phyloP scores from a whole-genome alignment of 1,140 invertebrate genomes.

The Listronotus oregonensis region DNA sequence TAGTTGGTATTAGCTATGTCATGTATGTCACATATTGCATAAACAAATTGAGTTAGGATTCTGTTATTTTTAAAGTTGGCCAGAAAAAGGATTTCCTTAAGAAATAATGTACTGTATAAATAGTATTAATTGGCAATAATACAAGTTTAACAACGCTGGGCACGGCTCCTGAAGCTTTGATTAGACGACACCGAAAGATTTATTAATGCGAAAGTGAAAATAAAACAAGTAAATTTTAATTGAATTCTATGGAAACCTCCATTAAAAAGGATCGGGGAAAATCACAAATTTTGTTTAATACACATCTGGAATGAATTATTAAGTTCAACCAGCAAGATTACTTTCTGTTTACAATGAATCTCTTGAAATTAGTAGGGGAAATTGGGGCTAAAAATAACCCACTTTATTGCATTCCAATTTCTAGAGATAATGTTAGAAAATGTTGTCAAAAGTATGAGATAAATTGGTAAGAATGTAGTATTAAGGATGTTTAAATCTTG shows the following conservation, averaged over 20 bases:
- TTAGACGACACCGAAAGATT: conserved; percentile 26
- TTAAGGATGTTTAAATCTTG: too few relatives aligned
- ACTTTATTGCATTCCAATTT: conserved; percentile 23
- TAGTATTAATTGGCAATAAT: conserved; percentile 22
- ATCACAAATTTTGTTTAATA: conserved; percentile 30
- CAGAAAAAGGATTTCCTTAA: too few relatives aligned
- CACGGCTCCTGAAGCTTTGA: conserved; percentile 8
- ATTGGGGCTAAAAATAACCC: conserved; percentile 7
- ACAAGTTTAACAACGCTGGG: conserved; percentile 8
- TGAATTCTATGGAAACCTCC: conserved; percentile 24
- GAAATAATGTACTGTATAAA: too few relatives aligned
- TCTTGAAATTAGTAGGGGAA: conserved; percentile 18
- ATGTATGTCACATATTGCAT: too few relatives aligned
- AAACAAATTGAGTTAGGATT: too few relatives aligned
- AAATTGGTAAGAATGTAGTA: too few relatives aligned
- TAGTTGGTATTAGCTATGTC: too few relatives aligned
- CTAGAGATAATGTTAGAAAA: too few relatives aligned
- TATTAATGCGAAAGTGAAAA: conserved; percentile 19
- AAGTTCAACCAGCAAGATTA: conserved; percentile 28
- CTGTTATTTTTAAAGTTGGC: too few relatives aligned
- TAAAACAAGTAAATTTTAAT: conserved; percentile 32
- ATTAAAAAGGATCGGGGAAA: conserved; percentile 34
- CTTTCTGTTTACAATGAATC: conserved; percentile 27
- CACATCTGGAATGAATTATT: conserved; percentile 34
- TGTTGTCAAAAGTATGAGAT: neutral